Percentiles rank a stretch among this genome's conserved stretches.
phyloP scores from a whole-genome alignment of 2,888 invertebrate genomes.

The Sepioteuthis lessoniana region DNA sequence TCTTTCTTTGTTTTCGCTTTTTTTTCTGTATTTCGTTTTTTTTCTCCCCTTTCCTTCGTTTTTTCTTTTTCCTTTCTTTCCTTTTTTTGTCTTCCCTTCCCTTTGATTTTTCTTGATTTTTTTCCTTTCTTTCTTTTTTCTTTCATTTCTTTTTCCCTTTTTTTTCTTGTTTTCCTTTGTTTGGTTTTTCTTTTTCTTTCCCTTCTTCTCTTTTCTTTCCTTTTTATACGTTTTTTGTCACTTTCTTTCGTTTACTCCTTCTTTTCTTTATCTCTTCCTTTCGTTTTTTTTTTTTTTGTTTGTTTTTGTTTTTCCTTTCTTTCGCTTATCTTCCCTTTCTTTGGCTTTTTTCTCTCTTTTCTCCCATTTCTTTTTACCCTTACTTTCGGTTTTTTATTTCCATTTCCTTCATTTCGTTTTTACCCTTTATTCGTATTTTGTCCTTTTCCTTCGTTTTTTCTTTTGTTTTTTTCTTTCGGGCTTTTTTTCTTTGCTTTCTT shows the following conservation, averaged over 20 bases:
- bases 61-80: neutral
- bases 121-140: too few species aligned
- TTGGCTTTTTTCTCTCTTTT: neutral
- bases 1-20: neutral
- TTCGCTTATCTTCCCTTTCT: fast-evolving
- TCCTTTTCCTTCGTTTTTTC: too few species aligned
- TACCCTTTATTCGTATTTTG: too few species aligned
- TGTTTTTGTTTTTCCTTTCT: neutral
- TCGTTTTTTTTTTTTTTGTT: neutral
- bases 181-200: neutral
- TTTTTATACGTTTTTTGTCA: neutral
- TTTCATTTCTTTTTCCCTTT: too few species aligned
- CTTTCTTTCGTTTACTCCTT: neutral
- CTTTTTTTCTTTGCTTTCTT: too few species aligned
- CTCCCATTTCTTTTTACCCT: neutral
- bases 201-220: neutral
- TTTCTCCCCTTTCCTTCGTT: neutral
- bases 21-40: too few species aligned
- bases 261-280: neutral
- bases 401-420: too few species aligned
- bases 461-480: too few species aligned
- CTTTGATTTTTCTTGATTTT: fast-evolving
- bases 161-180: neutral
- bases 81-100: neutral
- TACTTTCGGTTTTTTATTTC: too few species aligned